Evolutionary conservation across 2,797 vertebrate genomes (phyloP), one percentile per base, ranked within the genome.

Genomic region (Odontamblyopus lacepedii): DNA sequence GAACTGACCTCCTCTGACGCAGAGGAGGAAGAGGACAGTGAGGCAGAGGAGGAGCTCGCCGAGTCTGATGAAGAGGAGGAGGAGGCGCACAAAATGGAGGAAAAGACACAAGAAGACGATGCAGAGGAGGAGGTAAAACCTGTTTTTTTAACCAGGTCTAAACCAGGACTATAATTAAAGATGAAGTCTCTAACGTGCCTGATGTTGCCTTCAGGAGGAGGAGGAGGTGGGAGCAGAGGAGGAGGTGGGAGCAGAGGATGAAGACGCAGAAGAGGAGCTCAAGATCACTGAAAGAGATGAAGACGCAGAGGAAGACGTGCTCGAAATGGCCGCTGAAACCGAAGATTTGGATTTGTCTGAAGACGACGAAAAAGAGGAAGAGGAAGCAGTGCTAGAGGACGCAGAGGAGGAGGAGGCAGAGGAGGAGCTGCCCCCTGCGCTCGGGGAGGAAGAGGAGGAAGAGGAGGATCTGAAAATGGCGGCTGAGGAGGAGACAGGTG

Each of bases 21-120:
- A 44, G 63, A 87, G 26, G 57, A 5, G 2, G 51, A 73, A 8
- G 62, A 78, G 5, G 48, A 13, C 18, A 35, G 71, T 8, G 78
- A 72, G 0, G 56, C 74, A 2, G 71, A 73, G 0, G 73, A 80
- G 44, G 66, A 77, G 0, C 44, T 48, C 44, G 13, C 44, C 16
- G 82, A 88, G 5, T 6, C 60, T 30, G 69, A 77, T 16, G 30
- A 56, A 0, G 78, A 84, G 4, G 82, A 86, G 29, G 86, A 84
- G 12, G 73, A 87, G 2, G 76, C 76, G 7, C 1, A 11, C 32
- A 11, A 38, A 38, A 38, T 32, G 30, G 57, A 23, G 53, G 53
- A 23, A 8, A 55, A 55, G 7, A 55, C 19, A 55, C 19, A 55
- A 55, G 53, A 56, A 19, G 51, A 53, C 2, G 51, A 55, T 55